Evolutionary conservation across 2,797 vertebrate species (phyloP).

Genomic region (Anguilla marmorata): DNA sequence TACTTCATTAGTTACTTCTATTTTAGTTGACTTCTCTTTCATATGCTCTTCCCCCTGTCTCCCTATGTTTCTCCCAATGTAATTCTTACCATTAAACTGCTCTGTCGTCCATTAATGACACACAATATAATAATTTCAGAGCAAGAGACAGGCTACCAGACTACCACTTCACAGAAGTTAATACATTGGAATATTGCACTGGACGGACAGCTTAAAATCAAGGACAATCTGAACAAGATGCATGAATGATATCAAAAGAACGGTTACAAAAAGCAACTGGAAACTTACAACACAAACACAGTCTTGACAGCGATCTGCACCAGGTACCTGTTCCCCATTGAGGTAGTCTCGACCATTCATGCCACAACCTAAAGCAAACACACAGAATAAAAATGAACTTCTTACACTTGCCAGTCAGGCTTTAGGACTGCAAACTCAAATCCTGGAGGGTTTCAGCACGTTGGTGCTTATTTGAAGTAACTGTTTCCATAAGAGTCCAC

Average conservation of each 20-base stretch:
- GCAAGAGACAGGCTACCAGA: background rate
- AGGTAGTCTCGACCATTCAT: slow-evolving; percentile 63
- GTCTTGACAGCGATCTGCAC: slow-evolving; percentile 62
- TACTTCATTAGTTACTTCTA: background rate
- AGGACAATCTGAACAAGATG: background rate
- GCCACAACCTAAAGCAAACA: slow-evolving; percentile 63
- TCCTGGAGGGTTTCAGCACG: background rate
- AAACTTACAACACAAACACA: slow-evolving; percentile 70
- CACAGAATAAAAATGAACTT: background rate
- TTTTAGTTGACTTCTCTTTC: background rate
- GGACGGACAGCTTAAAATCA: background rate
- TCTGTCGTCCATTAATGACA: background rate
- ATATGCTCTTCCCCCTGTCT: background rate
- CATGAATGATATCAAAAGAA: background rate
- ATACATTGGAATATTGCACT: background rate
- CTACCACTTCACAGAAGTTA: background rate
- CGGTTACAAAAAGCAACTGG: background rate
- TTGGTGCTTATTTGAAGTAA: background rate
- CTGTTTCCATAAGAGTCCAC: background rate
- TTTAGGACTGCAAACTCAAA: background rate
- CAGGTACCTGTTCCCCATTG: slow-evolving; percentile 61
- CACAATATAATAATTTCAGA: background rate
- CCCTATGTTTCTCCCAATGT: background rate
- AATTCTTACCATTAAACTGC: background rate
- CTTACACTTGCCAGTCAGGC: background rate